phyloP scores from a whole-genome alignment of 2,888 invertebrate species.

The Eucriotettix oculatus region DNA sequence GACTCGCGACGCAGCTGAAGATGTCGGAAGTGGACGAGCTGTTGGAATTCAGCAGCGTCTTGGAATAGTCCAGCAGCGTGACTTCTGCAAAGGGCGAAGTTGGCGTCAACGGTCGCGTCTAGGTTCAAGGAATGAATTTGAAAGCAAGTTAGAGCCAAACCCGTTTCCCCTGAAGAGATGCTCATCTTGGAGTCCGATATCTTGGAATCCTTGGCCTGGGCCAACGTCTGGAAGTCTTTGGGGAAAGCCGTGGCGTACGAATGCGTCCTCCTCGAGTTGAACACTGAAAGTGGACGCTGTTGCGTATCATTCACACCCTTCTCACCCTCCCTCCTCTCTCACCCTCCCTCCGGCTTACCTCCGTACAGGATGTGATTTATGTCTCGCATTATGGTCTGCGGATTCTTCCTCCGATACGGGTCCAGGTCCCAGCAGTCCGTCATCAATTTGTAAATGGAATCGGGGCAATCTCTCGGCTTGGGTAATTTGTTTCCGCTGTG shows the following conservation, averaged over 20 bases:
- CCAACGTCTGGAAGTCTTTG: constrained; percentile 19
- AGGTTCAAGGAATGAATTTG: no score
- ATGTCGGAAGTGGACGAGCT: no score
- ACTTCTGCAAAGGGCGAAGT: constrained; percentile 3
- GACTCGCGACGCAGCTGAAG: no score
- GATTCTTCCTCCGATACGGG: constrained; percentile 52
- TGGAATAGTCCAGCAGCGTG: constrained; percentile 10
- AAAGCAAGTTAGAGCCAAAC: no score
- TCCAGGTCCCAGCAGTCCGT: constrained; percentile 65
- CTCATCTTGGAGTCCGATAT: constrained; percentile 23
- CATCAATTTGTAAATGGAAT: constrained; percentile 59
- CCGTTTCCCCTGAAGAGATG: constrained; percentile 22
- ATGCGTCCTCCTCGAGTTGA: constrained; percentile 41
- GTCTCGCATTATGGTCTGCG: constrained; percentile 73
- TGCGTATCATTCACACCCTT: no score
- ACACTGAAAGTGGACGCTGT: no score
- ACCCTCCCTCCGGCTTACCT: constrained; percentile 32
- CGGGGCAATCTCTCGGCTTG: constrained; percentile 51
- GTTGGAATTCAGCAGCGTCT: background rate
- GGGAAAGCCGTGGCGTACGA: constrained; percentile 37
- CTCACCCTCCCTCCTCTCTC: no score
- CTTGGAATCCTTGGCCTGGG: constrained; percentile 15
- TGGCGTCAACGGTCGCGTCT: no score
- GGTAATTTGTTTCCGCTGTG: constrained; percentile 47
- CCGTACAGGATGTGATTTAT: constrained; percentile 63